Percentiles rank a stretch among this genome's conserved stretches.
Conservation (phyloP, 2,888 invertebrate species). For the Baccha elongata region DNA sequence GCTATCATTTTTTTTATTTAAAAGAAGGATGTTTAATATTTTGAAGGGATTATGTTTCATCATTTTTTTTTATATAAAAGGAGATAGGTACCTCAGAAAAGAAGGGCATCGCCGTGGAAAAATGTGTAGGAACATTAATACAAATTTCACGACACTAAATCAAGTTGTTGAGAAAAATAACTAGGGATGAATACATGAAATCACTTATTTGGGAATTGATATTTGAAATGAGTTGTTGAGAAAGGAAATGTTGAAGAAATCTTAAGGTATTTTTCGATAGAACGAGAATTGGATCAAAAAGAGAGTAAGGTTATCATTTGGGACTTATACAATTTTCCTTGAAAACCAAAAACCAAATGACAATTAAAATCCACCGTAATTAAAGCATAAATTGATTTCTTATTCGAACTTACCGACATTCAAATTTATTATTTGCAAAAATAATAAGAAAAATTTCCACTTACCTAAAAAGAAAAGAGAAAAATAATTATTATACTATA, state of each 20-base stretch:
- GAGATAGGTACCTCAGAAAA: background rate
- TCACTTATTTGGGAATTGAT: too few relatives aligned
- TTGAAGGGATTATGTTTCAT: constrained; percentile 1
- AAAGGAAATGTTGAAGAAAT: too few relatives aligned
- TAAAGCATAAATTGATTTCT: background rate
- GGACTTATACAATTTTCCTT: too few relatives aligned
- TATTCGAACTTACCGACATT: constrained; percentile 42
- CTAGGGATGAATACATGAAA: background rate
- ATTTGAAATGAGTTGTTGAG: too few relatives aligned
- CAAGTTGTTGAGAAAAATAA: background rate
- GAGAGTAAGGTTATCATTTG: too few relatives aligned
- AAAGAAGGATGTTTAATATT: constrained; percentile 37
- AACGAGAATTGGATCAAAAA: background rate
- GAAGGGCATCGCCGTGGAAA: too few relatives aligned
- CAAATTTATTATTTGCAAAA: background rate
- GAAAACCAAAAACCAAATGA: too few relatives aligned
- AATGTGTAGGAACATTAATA: too few relatives aligned
- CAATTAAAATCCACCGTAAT: too few relatives aligned
- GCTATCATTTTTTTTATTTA: constrained; percentile 9
- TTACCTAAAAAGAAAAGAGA: constrained; percentile 60
- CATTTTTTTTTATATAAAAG: background rate
- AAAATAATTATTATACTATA: constrained; percentile 12
- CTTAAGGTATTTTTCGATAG: too few relatives aligned
- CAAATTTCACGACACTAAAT: background rate
- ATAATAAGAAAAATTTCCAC: constrained; percentile 36